phyloP scores from a whole-genome alignment of 53 echinoderm and acorn worm species.

The Hippasteria phrygiana region DNA sequence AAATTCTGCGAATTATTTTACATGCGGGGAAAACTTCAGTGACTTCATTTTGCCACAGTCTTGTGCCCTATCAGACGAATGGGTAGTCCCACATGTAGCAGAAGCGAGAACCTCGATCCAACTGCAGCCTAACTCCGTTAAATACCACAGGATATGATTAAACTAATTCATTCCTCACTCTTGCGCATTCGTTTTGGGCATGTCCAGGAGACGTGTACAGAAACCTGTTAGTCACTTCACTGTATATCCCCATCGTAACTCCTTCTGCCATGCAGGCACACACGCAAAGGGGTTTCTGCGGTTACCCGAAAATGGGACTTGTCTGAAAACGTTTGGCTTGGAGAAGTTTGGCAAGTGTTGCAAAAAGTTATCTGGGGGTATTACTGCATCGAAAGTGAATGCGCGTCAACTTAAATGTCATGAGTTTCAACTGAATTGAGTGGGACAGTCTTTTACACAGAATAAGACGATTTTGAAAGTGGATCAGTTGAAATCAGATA shows the following conservation, averaged over 20 bases:
- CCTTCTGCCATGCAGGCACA: neutral
- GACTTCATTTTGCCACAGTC: too few species aligned
- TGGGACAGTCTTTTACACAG: too few species aligned
- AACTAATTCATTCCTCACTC: conserved; percentile 31
- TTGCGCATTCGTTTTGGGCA: conserved; percentile 5
- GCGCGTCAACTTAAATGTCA: neutral
- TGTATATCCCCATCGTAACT: conserved; percentile 32
- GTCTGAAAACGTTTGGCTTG: conserved; percentile 2
- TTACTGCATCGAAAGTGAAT: neutral
- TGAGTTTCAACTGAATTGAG: neutral
- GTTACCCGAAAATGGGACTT: neutral
- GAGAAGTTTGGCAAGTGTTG: neutral
- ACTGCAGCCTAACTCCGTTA: neutral
- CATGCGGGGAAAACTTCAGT: too few species aligned
- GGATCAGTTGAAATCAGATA: too few species aligned
- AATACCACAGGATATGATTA: conserved; percentile 51
- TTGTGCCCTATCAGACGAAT: too few species aligned
- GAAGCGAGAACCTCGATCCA: neutral
- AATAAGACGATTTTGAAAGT: too few species aligned
- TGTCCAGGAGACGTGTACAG: neutral
- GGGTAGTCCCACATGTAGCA: neutral
- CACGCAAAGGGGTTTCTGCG: neutral
- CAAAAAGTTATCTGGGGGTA: neutral
- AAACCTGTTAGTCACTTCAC: conserved; percentile 43
- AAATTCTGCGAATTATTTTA: too few species aligned